These are phyloP conservation scores for Amaurobius ferox DNA, from an alignment of 2,888 invertebrate genomes.

Conservation along the genomic window DNA sequence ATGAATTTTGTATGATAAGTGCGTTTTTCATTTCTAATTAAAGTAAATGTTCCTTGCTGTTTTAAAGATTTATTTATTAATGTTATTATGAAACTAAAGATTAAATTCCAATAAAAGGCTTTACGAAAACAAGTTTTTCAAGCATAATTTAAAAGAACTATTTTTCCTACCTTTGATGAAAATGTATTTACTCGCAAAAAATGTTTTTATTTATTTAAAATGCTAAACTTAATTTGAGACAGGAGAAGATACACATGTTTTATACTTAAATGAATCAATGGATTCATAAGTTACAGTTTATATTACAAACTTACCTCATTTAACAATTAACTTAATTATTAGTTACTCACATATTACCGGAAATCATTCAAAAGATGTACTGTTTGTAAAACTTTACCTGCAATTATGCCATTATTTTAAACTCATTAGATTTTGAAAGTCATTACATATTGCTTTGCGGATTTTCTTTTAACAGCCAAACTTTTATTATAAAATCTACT, in stretches of 20 bases:
- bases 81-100: constrained; percentile 1
- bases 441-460: no score
- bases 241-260: not conserved
- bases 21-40: not conserved
- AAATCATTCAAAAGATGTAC: no score
- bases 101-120: not conserved
- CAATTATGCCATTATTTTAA: no score
- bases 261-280: not conserved
- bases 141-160: no score
- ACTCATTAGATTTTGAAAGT: no score
- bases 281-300: not conserved
- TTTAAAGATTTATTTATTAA: constrained; percentile 5
- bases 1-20: constrained; percentile 7
- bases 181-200: no score
- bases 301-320: not conserved
- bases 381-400: no score
- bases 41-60: not conserved
- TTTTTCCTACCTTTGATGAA: no score
- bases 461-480: no score
- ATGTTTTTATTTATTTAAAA: not conserved
- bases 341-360: no score
- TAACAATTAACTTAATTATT: not conserved
- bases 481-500: no score
- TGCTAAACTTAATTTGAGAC: not conserved
- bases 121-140: not conserved